Conservation (phyloP, 2,113 vertebrate genomes). For the Tonatia bakeri region DNA sequence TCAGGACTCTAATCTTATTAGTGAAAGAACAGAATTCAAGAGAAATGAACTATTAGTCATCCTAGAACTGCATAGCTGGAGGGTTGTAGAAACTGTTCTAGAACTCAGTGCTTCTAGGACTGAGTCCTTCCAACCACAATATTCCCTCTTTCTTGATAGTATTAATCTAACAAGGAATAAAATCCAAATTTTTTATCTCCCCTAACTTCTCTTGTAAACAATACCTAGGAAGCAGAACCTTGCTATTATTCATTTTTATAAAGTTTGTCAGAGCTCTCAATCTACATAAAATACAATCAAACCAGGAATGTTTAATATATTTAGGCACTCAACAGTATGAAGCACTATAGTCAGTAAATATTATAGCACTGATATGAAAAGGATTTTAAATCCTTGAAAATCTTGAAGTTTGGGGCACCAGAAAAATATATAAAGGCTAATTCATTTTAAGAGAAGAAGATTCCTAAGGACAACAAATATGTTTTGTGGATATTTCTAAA, state of each 20-base stretch:
- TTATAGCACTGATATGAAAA: not conserved
- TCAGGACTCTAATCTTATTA: not conserved
- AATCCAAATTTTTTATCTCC: not conserved
- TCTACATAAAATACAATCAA: slow-evolving; percentile 18
- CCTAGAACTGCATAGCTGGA: not conserved
- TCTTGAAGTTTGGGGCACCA: not conserved
- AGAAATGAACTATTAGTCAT: not conserved
- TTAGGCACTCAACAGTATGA: not conserved
- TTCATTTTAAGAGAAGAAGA: not conserved
- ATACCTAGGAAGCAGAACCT: not conserved
- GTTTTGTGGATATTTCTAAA: not conserved
- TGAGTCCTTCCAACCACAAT: not conserved
- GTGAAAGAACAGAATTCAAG: not conserved
- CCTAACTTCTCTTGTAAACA: not conserved
- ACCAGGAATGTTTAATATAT: not conserved
- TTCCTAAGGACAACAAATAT: not conserved
- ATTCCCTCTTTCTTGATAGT: not conserved
- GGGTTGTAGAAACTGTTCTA: not conserved
- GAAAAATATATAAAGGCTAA: not conserved
- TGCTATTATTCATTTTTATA: not conserved
- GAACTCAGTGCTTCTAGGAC: not conserved
- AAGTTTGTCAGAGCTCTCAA: not conserved
- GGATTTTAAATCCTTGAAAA: not conserved
- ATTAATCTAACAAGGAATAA: slow-evolving; percentile 1
- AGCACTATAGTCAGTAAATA: not conserved